Evolutionary conservation across 1,140 invertebrate species (phyloP), one percentile per base, ranked within the genome.

Genomic region (Grapholita molesta): DNA sequence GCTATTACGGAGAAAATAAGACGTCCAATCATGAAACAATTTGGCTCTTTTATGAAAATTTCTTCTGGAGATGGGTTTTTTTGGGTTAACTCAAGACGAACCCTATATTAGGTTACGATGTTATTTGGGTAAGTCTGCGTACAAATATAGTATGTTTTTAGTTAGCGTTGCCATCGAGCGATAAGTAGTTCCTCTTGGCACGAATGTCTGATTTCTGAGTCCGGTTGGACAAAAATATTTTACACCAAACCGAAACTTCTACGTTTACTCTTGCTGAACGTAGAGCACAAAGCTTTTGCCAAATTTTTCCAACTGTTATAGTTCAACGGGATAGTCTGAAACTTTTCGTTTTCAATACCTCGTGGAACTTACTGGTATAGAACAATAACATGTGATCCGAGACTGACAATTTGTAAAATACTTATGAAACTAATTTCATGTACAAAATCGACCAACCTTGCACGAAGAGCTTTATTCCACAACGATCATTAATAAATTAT

Each of bases 1-100:
- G 11, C 21, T 53, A 7, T 25, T 3, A 9, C 24, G 53, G 11
- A 8, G 8, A 28, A 57, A 57, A 28, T 9, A 15, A 23, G 25
- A 57, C 53, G 12, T 57, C 24, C 53, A 28, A 57, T 57, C 48
- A 57, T n/a, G 11, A 28, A 57, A 28, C 23, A 57, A 57, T 57
- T 57, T 57, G n/a, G 8, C 53, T 9, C n/a, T 57, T 53, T 57
- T 57, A 57, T 57, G 53, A 57, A 57, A 57, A 28, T 57, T 57
- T 25, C 53, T 57, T 11, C 23, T 5, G 6, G 18, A 12, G 48
- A 53, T 21, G 21, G 8, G 18, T 4, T 38, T 48, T 48, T 9
- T 1, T 21, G 42, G 21, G 18, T 9, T 48, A 48, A 48, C 8
- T 21, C 8, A 15, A 48, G 2, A 18, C 15, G 42, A 21, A 18